A percentile compares a stretch with the other conserved stretches of the same genome.
Evolutionary conservation across 2,113 vertebrate species (phyloP).

Genomic region (Platysternon megacephalum): DNA sequence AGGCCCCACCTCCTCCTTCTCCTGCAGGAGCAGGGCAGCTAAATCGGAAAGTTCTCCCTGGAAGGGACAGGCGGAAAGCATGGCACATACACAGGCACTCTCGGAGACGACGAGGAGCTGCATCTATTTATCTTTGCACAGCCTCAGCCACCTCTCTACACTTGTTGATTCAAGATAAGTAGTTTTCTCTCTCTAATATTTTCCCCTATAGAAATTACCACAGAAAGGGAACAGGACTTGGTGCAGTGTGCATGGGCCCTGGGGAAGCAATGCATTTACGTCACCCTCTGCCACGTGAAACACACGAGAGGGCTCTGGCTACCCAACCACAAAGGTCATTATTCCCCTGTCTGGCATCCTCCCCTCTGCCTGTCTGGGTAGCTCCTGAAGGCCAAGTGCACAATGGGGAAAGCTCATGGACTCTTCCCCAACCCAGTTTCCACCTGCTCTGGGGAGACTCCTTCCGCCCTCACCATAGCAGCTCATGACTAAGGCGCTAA

Average conservation of each 20-base stretch:
- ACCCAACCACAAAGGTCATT: accelerated
- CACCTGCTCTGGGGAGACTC: background rate
- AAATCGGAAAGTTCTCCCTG: accelerated
- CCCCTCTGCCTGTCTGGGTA: accelerated
- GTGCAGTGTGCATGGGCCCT: background rate
- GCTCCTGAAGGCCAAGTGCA: accelerated
- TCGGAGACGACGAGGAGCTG: background rate
- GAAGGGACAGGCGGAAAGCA: accelerated
- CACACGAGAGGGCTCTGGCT: background rate
- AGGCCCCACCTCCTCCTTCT: accelerated
- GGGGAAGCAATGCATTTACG: accelerated
- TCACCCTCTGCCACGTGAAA: accelerated
- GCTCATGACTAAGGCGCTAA: background rate
- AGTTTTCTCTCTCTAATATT: background rate
- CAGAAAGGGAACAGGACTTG: background rate
- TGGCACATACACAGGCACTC: background rate
- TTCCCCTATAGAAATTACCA: background rate
- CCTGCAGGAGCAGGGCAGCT: accelerated
- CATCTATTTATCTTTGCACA: background rate
- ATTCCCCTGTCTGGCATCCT: accelerated
- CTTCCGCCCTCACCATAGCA: background rate
- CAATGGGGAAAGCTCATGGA: accelerated
- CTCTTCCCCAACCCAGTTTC: background rate
- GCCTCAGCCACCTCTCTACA: background rate
- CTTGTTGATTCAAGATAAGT: background rate